Evolutionary conservation across 1,140 invertebrate genomes (phyloP).

Genomic region (Phymastichus coffea): DNA sequence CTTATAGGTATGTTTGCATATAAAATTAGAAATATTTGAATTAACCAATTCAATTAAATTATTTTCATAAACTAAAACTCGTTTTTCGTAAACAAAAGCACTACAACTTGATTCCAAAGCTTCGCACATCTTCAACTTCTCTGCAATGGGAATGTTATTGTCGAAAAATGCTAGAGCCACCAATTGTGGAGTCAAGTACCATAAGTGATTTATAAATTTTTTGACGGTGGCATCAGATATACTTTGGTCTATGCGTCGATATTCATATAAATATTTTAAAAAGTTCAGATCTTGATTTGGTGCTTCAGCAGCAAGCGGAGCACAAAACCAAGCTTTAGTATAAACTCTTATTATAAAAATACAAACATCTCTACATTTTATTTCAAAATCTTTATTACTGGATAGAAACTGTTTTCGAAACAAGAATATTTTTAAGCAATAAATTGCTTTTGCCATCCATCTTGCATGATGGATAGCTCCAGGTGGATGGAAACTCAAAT

Average conservation of each 20-base stretch:
- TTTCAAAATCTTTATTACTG: too few species aligned
- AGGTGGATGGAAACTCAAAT: conserved; percentile 32
- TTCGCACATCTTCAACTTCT: too few species aligned
- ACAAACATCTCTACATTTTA: too few species aligned
- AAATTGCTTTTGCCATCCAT: conserved; percentile 50
- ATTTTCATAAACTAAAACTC: too few species aligned
- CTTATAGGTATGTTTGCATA: too few species aligned
- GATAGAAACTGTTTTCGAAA: conserved; percentile 43
- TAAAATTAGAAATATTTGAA: too few species aligned
- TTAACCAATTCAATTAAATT: too few species aligned
- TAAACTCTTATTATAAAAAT: too few species aligned
- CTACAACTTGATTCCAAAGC: too few species aligned
- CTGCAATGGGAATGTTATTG: too few species aligned
- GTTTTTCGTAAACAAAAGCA: too few species aligned
- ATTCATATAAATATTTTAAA: conserved; percentile 27
- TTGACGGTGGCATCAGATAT: conserved; percentile 19
- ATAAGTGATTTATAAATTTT: conserved; percentile 33
- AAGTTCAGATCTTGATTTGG: conserved; percentile 33
- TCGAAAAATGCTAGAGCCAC: too few species aligned
- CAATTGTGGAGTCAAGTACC: conserved; percentile 34
- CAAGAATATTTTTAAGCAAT: conserved; percentile 46
- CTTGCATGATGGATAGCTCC: conserved; percentile 43
- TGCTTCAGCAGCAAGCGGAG: conserved; percentile 23
- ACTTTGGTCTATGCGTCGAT: conserved; percentile 16
- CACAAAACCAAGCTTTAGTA: conserved; percentile 36